These are phyloP conservation scores for Actinopyga echinites DNA, from an alignment of 53 echinoderm and acorn worm species.

Conservation along the genomic window DNA sequence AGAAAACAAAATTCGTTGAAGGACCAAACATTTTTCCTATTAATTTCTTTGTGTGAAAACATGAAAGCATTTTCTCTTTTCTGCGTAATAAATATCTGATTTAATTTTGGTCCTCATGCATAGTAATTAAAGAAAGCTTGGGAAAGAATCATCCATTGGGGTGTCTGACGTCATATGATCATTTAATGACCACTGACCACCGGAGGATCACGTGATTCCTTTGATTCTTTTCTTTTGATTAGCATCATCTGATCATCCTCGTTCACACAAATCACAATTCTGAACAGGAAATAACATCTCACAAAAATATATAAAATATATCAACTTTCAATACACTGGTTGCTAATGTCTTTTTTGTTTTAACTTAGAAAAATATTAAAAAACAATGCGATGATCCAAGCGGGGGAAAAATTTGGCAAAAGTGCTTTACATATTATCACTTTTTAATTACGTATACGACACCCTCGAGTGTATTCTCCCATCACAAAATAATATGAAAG, in stretches of 20 bases:
- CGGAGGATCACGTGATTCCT: conserved; percentile 4
- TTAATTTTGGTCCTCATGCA: conserved; percentile 99
- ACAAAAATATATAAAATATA: conserved; percentile 99
- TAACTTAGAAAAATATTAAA: conserved; percentile 83
- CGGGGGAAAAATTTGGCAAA: conserved; percentile 47
- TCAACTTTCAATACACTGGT: conserved; percentile 71
- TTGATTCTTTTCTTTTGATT: conserved; percentile 20
- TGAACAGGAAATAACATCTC: conserved; percentile 88
- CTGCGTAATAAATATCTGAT: conserved; percentile 57
- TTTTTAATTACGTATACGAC: neutral
- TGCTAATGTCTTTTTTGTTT: conserved; percentile 69
- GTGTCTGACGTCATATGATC: neutral
- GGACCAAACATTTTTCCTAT: conserved; percentile 47
- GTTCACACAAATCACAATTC: conserved; percentile 20
- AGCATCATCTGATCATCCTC: conserved; percentile 23
- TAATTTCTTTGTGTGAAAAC: conserved; percentile 56
- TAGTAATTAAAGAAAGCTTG: conserved; percentile 72
- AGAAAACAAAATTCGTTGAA: conserved; percentile 44
- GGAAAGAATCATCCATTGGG: conserved; percentile 15
- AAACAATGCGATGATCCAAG: conserved; percentile 58
- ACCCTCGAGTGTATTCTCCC: too few species aligned
- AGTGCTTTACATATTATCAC: neutral
- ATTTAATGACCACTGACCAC: conserved; percentile 5
- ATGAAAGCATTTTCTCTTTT: conserved; percentile 43
- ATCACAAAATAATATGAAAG: too few species aligned